Conservation (phyloP, 2,888 invertebrate genomes). For the Luffia ferchaultella region DNA sequence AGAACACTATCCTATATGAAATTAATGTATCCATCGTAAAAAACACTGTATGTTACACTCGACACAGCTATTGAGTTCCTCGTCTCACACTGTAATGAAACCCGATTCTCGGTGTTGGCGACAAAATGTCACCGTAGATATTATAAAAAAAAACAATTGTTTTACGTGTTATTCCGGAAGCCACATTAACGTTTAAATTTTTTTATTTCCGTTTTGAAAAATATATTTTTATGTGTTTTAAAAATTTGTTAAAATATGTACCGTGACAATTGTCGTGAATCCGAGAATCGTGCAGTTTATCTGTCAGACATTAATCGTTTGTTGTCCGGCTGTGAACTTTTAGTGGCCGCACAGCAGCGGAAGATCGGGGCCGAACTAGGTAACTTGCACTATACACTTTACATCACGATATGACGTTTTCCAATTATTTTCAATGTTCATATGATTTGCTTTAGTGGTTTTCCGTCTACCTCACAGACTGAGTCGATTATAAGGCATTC, state of each 20-base stretch:
- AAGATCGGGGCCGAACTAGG: slow-evolving; percentile 76
- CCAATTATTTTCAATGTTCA: slow-evolving; percentile 49
- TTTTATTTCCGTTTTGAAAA: no score
- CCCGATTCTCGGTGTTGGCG: neutral
- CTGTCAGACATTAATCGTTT: slow-evolving; percentile 58
- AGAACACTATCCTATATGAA: neutral
- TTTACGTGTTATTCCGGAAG: no score
- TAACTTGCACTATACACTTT: slow-evolving; percentile 69
- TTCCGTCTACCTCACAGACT: slow-evolving; percentile 63
- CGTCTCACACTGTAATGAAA: slow-evolving; percentile 17
- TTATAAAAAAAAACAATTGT: no score
- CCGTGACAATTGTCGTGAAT: no score
- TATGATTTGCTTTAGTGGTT: slow-evolving; percentile 67
- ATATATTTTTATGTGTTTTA: no score
- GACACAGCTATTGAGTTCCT: neutral
- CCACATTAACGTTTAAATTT: no score
- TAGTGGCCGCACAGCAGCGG: slow-evolving; percentile 76
- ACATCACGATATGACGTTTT: slow-evolving; percentile 62
- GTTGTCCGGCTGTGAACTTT: slow-evolving; percentile 59
- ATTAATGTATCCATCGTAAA: neutral
- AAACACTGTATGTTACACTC: neutral
- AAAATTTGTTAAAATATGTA: no score
- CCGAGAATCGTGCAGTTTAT: no score
- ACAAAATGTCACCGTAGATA: neutral
- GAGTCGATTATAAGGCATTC: slow-evolving; percentile 62